A percentile compares a stretch with the other conserved stretches of the same genome.
These are phyloP conservation scores for Prunella himalayana DNA, from an alignment of 2,113 vertebrate species.

Conservation along the genomic window DNA sequence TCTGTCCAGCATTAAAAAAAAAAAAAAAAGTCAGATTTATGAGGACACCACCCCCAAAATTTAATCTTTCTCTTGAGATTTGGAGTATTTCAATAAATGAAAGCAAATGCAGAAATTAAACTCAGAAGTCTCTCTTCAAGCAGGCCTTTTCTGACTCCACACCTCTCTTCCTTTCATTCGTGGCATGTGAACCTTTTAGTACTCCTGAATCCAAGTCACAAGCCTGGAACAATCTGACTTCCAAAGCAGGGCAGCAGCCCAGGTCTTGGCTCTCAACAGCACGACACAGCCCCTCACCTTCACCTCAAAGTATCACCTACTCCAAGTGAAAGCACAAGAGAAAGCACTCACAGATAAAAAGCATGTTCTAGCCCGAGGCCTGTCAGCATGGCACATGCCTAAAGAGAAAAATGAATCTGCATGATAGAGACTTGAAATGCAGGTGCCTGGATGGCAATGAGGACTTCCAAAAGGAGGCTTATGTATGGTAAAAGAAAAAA, in stretches of 20 bases:
- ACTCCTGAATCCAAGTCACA: not conserved
- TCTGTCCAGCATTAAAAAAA: not conserved
- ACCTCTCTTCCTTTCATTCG: not conserved
- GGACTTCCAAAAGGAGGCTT: constrained; percentile 7
- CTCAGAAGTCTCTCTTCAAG: not conserved
- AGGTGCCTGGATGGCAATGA: constrained; percentile 8
- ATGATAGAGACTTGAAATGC: constrained; percentile 47
- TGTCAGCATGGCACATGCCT: constrained; percentile 51
- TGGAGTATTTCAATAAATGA: not conserved
- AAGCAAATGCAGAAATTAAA: not conserved
- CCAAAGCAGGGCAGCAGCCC: not conserved
- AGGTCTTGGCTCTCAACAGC: not conserved
- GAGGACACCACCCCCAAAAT: not conserved
- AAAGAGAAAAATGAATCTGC: constrained; percentile 53
- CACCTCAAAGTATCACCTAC: not conserved
- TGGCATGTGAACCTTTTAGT: not conserved
- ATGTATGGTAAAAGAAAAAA: not conserved
- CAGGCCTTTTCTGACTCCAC: not conserved
- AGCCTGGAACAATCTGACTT: not conserved
- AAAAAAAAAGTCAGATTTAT: not conserved
- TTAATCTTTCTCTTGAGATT: not conserved
- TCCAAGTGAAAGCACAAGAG: constrained; percentile 17
- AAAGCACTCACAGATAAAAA: constrained; percentile 38
- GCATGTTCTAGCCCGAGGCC: constrained; percentile 20
- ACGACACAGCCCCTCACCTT: not conserved